phyloP scores from a whole-genome alignment of 2,113 vertebrate species.

The Martes martes region DNA sequence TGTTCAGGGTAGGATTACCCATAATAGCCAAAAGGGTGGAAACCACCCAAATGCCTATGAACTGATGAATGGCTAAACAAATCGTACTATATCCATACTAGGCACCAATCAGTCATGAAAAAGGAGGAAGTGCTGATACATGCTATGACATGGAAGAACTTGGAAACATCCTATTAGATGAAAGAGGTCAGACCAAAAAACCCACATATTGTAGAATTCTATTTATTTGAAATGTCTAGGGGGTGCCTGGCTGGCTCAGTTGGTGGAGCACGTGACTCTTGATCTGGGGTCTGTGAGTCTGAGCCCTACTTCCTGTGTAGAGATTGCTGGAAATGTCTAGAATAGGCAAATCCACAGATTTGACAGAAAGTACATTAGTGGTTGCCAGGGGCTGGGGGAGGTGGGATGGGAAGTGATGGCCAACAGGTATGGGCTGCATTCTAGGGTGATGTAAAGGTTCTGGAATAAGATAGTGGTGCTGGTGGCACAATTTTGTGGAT shows the following conservation, averaged over 20 bases:
- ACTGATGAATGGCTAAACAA: not conserved
- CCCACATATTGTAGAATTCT: not conserved
- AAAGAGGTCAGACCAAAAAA: not conserved
- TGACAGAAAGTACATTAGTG: not conserved
- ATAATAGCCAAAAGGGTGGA: not conserved
- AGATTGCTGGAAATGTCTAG: not conserved
- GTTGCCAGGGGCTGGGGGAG: not conserved
- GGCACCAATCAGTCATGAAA: not conserved
- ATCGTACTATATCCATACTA: not conserved
- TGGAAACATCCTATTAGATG: not conserved
- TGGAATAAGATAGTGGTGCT: not conserved
- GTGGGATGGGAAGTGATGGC: not conserved
- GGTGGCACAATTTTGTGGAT: not conserved
- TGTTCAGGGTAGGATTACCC: not conserved
- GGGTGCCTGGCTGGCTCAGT: not conserved
- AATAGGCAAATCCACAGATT: not conserved
- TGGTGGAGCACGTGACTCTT: not conserved
- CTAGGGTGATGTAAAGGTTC: not conserved
- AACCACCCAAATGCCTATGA: not conserved
- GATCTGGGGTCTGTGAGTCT: not conserved
- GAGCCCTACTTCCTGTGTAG: not conserved
- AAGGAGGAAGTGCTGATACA: not conserved
- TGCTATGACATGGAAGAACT: not conserved
- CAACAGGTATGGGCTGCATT: not conserved
- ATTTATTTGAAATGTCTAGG: not conserved